Evolutionary conservation across 1,140 invertebrate genomes (phyloP), one percentile per base, ranked within the genome.

Genomic region (Zaprionus kolodkinae): DNA sequence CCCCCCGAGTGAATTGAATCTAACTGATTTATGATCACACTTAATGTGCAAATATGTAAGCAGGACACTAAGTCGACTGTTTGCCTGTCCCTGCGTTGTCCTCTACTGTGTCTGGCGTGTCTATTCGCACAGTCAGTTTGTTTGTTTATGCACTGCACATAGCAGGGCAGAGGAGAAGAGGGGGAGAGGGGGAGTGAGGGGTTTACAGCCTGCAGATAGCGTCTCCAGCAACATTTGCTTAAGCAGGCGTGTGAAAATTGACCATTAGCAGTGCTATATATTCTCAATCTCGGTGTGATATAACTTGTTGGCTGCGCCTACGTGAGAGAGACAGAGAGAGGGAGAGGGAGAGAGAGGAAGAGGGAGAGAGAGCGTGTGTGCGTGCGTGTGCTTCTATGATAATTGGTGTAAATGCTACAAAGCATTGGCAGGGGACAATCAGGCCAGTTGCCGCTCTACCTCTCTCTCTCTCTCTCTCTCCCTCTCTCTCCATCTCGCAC

Each of bases 201-300:
- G 15, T 30, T 17, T 11, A n/a, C 15, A 15, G 27, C 1, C 13
- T 10, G 30, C 13, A 9, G n/a, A 30, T 7, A 40, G 30, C 1
- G 9, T 17, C 45, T 40, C 54, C n/a, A 48, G 61, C 76, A 72
- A 75, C 76, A 80, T 78, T 74, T 88, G 85, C 80, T 73, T 80
- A 84, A 88, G 85, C 84, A 78, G 85, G 70, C 84, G 84, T 89
- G 84, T 88, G 84, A 88, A 81, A 89, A 84, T 84, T 82, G 80
- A 78, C 84, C 84, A 88, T 88, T 88, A 88, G 84, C 81, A 68
- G 60, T 81, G 85, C 84, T 79, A 89, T 88, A 89, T 88, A 88
- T 88, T 80, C 84, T 88, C 62, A 69, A 83, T 64, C 76, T 72
- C 56, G 65, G 69, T 87, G 72, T 80, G 84, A 78, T 84, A 78